Percentiles rank a stretch among this genome's conserved stretches.
Evolutionary conservation across 2,888 invertebrate species (phyloP).

Genomic region (Pogonocherus hispidulus): DNA sequence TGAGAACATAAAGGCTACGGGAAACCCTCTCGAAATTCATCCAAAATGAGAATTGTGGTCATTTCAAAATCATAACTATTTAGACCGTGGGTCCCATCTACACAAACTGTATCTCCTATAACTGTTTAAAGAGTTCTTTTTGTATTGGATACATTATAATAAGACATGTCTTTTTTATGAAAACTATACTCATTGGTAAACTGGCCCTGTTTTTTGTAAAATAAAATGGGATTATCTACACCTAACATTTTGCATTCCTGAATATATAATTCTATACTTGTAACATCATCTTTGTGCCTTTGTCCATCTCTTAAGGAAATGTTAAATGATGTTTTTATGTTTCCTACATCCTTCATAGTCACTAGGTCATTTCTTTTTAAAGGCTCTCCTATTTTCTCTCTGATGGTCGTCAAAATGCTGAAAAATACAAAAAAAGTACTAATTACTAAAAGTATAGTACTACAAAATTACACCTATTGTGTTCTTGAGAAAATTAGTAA

Average conservation of each 20-base stretch:
- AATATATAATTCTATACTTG: conserved; percentile 22
- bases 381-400: background rate
- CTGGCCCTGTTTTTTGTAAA: conserved; percentile 22
- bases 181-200: background rate
- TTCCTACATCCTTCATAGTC: conserved; percentile 15
- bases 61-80: conserved; percentile 24
- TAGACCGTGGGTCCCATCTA: conserved; percentile 33
- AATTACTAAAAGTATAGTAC: background rate
- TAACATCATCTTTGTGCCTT: conserved; percentile 17
- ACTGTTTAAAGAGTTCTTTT: background rate
- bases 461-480: background rate
- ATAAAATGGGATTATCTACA: conserved; percentile 30
- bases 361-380: conserved; percentile 15
- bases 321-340: conserved; percentile 19
- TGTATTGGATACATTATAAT: conserved; percentile 5
- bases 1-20: conserved; percentile 20
- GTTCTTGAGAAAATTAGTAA: too few species aligned
- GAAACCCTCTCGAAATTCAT: conserved; percentile 26
- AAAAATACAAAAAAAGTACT: background rate
- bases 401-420: background rate
- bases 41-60: conserved; percentile 6
- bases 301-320: conserved; percentile 4
- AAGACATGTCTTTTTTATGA: background rate
- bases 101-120: background rate
- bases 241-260: too few species aligned